Evolutionary conservation across 2,797 vertebrate genomes (phyloP).

Genomic region (Phoxinus dragarum): DNA sequence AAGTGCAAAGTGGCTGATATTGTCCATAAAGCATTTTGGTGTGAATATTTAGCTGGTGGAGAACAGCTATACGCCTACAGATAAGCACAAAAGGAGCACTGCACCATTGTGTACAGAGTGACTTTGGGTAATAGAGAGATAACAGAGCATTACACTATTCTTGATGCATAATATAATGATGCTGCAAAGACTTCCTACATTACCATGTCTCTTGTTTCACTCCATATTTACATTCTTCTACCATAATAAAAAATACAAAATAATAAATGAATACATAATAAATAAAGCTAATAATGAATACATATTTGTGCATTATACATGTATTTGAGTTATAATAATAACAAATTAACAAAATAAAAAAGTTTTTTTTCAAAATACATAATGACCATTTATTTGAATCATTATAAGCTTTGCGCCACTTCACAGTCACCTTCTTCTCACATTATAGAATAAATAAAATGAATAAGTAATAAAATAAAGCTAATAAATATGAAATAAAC

Average conservation of each 20-base stretch:
- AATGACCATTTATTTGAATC: not conserved
- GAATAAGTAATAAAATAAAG: not conserved
- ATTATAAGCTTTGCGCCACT: not conserved
- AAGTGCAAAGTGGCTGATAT: conserved; percentile 40
- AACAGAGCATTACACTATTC: not conserved
- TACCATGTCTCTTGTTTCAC: not conserved
- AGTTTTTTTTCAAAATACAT: not conserved
- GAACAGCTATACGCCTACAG: conserved; percentile 25
- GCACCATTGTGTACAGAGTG: conserved; percentile 1
- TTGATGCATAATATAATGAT: not conserved
- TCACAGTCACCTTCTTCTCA: not conserved
- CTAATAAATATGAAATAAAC: not conserved
- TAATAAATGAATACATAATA: not conserved
- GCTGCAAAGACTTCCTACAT: not conserved
- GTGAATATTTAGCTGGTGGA: conserved; percentile 40
- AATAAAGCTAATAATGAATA: not conserved
- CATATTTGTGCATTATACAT: not conserved
- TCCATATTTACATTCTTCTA: not conserved
- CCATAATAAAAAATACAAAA: not conserved
- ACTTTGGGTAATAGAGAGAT: not conserved
- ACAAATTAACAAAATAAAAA: not conserved
- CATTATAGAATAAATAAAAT: not conserved
- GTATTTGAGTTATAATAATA: not conserved
- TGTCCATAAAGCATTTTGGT: conserved; percentile 55
- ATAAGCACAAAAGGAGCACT: not conserved